Conservation (phyloP, 2,888 invertebrate genomes). For the Drosophila diplacantha region DNA sequence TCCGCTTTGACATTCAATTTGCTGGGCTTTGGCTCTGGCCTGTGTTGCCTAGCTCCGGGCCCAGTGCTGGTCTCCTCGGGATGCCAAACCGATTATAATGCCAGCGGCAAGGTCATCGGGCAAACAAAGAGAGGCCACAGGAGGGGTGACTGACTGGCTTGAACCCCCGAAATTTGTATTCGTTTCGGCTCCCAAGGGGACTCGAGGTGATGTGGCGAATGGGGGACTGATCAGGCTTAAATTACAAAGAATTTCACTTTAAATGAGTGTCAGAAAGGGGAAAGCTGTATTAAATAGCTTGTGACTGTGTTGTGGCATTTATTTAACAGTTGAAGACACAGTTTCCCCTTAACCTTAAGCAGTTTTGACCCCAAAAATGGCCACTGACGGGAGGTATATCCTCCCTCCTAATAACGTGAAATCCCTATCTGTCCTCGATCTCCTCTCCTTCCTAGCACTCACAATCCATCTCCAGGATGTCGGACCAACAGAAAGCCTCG, state of each 20-base stretch:
- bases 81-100: conserved; percentile 13
- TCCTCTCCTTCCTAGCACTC: conserved; percentile 24
- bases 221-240: background rate
- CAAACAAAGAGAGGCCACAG: conserved; percentile 29
- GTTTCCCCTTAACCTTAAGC: too few relatives aligned
- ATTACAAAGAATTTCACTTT: background rate
- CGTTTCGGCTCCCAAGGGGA: background rate
- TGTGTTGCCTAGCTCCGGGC: conserved; percentile 2
- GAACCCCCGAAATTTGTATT: conserved; percentile 5
- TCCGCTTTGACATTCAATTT: conserved; percentile 34
- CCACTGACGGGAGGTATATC: too few relatives aligned
- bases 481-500: conserved; percentile 86
- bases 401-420: too few relatives aligned
- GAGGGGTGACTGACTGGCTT: conserved; percentile 27
- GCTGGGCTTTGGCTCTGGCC: conserved; percentile 6
- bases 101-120: conserved; percentile 27
- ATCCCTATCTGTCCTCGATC: too few relatives aligned
- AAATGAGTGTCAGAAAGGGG: background rate
- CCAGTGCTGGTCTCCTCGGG: conserved; percentile 8
- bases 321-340: too few relatives aligned
- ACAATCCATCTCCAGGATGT: conserved; percentile 61
- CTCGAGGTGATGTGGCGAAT: background rate
- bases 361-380: too few relatives aligned
- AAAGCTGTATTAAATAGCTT: background rate
- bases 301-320: background rate